Base-by-base conservation (phyloP, 2,888 invertebrate genomes). In the Cheilosia soror region DNA sequence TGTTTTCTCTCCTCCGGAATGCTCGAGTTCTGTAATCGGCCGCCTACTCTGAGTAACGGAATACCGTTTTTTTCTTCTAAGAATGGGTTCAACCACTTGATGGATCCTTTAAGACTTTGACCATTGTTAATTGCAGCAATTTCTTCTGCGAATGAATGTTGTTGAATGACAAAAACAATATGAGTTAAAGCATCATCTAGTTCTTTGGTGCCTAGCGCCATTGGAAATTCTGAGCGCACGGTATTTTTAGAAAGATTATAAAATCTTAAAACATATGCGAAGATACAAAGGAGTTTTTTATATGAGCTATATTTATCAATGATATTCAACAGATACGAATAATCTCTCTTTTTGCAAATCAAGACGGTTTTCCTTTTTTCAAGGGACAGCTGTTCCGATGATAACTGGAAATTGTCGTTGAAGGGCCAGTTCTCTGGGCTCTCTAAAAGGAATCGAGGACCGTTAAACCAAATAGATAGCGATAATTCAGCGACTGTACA, bases 341-440 rank as follows among this genome's bases (percentile, higher is more conserved):
- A 5, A 13, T 5, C 9, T 6, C 25, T n/a, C 27, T 33, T 13
- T 9, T 20, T 51, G 65, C 51, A 65, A 42, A 37, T 15, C 20
- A 65, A 25, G 4, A 7, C 13, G 15, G 51, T 51, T 65, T 65
- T 65, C 4, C 51, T 27, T 51, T 68, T 69, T 37, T 87, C 83
- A 15, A 68, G 63, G 11, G 76, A 31, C 9, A 77, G 27, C 20
- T 71, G 73, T 31, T 77, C 60, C 27, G 76, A 7, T 15, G 76
- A 69, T 2, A 82, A 20, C 40, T 5, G 49, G 11, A 42, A 57
- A 27, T 31, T 15, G 49, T 29, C 27, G 15, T 60, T 55, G 20
- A 42, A 13, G 31, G 71, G 69, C 90, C 88, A 93, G 82, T 80
- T 80, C 77, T 57, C 20, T 77, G 57, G 31, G 13, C 37, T 49